phyloP scores from a whole-genome alignment of 2,113 vertebrate species.

The Bucco capensis region DNA sequence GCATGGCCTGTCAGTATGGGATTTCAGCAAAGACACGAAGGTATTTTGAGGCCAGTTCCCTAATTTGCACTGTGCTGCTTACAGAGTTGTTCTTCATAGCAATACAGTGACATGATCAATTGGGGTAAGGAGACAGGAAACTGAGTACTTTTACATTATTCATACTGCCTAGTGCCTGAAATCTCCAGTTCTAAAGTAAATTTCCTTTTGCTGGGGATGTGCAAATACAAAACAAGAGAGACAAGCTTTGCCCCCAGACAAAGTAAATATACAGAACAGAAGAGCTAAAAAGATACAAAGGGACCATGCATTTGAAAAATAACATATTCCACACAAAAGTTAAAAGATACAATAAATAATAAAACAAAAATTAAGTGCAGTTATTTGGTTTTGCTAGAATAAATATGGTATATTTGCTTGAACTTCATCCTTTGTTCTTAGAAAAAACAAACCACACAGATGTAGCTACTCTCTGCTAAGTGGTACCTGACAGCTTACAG shows the following conservation, averaged over 20 bases:
- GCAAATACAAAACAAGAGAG: background rate
- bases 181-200: background rate
- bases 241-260: background rate
- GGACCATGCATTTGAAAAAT: background rate
- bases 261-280: background rate
- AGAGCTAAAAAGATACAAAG: background rate
- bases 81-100: background rate
- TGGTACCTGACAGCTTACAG: background rate
- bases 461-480: background rate
- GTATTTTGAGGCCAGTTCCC: constrained; percentile 9
- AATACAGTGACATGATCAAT: background rate
- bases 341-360: background rate
- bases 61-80: background rate
- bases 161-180: background rate
- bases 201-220: background rate
- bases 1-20: constrained; percentile 37
- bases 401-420: background rate
- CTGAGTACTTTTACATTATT: background rate
- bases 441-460: background rate
- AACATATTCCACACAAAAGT: background rate
- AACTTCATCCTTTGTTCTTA: background rate
- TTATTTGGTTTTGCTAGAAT: background rate
- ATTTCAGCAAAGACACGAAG: constrained; percentile 13
- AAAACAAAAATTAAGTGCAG: background rate
- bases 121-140: background rate